A percentile compares a stretch with the other conserved stretches of the same genome.
Evolutionary conservation across 1,140 invertebrate genomes (phyloP).

Genomic region (Orchesella cincta): DNA sequence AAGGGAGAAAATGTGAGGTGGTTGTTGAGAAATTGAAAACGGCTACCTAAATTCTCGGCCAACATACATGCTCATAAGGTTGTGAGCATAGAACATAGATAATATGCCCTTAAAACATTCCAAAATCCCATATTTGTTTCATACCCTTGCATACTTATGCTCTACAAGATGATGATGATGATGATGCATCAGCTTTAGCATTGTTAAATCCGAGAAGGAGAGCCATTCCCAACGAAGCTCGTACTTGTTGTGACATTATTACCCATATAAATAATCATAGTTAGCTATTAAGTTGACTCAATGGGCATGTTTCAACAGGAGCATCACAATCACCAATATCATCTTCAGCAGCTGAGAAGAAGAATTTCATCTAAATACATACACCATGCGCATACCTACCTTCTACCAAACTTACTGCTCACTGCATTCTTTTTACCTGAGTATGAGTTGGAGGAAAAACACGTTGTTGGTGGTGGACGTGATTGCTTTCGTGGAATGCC

Average conservation of each 20-base stretch:
- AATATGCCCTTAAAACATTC: too few relatives aligned
- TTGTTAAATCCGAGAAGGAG: too few relatives aligned
- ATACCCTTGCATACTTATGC: too few relatives aligned
- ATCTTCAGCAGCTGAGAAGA: neutral
- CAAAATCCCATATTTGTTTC: too few relatives aligned
- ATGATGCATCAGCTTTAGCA: too few relatives aligned
- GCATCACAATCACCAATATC: neutral
- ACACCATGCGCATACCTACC: neutral
- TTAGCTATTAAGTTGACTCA: constrained; percentile 19
- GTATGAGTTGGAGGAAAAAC: neutral
- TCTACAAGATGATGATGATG: too few relatives aligned
- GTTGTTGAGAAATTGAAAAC: too few relatives aligned
- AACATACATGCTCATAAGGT: too few relatives aligned
- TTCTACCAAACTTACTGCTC: neutral
- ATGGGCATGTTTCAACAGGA: constrained; percentile 8
- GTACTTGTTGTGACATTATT: constrained; percentile 15
- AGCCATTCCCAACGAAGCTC: too few relatives aligned
- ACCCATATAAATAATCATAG: constrained; percentile 23
- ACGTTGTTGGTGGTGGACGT: neutral
- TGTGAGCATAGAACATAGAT: too few relatives aligned
- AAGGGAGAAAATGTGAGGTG: too few relatives aligned
- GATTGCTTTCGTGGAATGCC: constrained; percentile 8
- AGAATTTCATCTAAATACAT: neutral
- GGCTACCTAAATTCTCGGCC: too few relatives aligned
- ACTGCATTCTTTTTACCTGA: neutral